Base-by-base conservation (phyloP, 2,888 invertebrate genomes). In the Petrophora chlorosata region DNA sequence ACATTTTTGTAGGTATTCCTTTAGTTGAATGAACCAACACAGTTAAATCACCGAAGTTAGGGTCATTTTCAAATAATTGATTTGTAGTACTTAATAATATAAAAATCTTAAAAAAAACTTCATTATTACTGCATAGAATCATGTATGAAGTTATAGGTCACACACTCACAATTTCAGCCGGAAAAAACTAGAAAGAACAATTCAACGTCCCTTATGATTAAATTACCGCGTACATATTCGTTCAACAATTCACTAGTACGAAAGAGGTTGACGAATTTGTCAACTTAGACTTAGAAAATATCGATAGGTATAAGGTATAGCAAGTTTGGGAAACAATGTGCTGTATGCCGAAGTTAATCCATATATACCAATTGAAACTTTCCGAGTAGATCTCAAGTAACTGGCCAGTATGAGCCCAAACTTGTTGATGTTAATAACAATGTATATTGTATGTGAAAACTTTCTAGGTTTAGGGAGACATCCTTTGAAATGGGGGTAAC, bases 161-260 rank as follows among this genome's bases (percentile, higher is more conserved):
- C n/a, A n/a, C n/a, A n/a, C n/a, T n/a, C n/a, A n/a, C n/a, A n/a
- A n/a, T n/a, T n/a, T n/a, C n/a, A n/a, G n/a, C n/a, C n/a, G n/a
- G n/a, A n/a, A n/a, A n/a, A n/a, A n/a, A 23, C 3, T 5, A 10
- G 29, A 13, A 16, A 16, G 15, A 26, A 33, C 30, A 42, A 48
- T 49, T 49, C 41, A 33, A 47, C 23, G 52, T 32, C 32, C 36
- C 9, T 14, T 36, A 12, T 35, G 40, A 53, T 53, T 47, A 32
- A 44, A 53, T 53, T 44, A 43, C 45, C 16, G 29, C 28, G 28
- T 16, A 5, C 16, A 8, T 53, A 47, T 47, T 47, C 36, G 32
- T 43, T 40, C 40, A 32, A 47, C 47, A 48, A 36, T 41, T 13
- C 28, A 19, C 22, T 30, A 32, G 3, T 33, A 43, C 32, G 36